Evolutionary conservation across 2,888 invertebrate genomes (phyloP).

Genomic region (Empis livida): DNA sequence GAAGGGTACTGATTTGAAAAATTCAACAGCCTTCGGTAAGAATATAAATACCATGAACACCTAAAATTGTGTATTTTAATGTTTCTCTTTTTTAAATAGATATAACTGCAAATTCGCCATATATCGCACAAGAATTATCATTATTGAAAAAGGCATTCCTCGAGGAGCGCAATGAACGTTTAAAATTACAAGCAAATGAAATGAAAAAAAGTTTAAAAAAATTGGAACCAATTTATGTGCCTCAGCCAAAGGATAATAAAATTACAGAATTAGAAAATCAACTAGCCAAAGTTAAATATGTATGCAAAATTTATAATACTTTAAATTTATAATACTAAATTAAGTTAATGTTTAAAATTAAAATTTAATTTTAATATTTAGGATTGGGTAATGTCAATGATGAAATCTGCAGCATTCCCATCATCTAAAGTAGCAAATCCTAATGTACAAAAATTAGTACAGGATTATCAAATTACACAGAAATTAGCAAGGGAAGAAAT

Average conservation of each 20-base stretch:
- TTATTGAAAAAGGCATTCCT: constrained; percentile 43
- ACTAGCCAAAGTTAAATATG: constrained; percentile 40
- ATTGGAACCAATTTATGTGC: constrained; percentile 41
- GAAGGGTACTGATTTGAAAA: constrained; percentile 31
- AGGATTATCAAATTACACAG: constrained; percentile 22
- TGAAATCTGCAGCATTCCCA: constrained; percentile 20
- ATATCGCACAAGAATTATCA: constrained; percentile 45
- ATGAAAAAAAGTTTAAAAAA: constrained; percentile 41
- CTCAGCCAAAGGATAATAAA: constrained; percentile 37
- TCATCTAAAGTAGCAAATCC: constrained; percentile 14
- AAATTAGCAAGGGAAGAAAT: constrained; percentile 19
- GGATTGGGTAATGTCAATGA: constrained; percentile 32
- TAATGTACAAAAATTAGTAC: constrained; percentile 17
- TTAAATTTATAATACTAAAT: background rate
- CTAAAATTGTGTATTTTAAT: no score
- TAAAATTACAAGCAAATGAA: constrained; percentile 41
- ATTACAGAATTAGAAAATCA: constrained; percentile 42
- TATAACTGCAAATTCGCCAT: constrained; percentile 29
- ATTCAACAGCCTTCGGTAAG: constrained; percentile 15
- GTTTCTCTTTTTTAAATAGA: constrained; percentile 9
- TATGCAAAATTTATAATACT: constrained; percentile 15
- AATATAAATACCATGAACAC: no score
- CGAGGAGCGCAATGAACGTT: constrained; percentile 43
- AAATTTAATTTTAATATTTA: background rate
- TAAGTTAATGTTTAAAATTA: no score